Conservation (phyloP, 1,140 invertebrate species). For the Thaumatotibia leucotreta region DNA sequence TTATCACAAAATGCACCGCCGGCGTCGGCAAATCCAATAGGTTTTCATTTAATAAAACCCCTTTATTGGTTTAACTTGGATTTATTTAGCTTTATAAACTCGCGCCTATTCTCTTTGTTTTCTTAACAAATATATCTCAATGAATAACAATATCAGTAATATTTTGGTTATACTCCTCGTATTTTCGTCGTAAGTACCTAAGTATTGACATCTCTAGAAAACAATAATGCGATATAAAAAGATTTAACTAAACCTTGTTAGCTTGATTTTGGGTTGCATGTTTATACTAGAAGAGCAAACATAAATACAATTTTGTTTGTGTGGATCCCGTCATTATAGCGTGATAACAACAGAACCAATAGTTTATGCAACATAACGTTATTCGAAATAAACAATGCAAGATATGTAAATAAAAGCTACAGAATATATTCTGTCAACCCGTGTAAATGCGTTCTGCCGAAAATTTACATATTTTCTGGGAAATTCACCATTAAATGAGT, state of each 20-base stretch:
- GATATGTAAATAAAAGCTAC: neutral
- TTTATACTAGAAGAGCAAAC: too few relatives aligned
- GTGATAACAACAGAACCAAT: too few relatives aligned
- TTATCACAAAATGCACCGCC: conserved; percentile 50
- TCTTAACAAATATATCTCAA: neutral
- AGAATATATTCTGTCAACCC: neutral
- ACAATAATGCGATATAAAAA: too few relatives aligned
- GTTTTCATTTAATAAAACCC: conserved; percentile 73
- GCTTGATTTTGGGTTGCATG: too few relatives aligned
- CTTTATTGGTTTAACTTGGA: conserved; percentile 73
- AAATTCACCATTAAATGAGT: neutral
- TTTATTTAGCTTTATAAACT: conserved; percentile 52
- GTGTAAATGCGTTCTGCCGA: neutral
- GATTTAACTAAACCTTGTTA: too few relatives aligned
- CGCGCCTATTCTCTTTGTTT: neutral
- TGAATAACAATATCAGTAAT: neutral
- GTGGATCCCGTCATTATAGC: too few relatives aligned
- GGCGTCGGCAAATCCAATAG: conserved; percentile 62
- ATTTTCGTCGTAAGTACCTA: too few relatives aligned
- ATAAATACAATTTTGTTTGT: too few relatives aligned
- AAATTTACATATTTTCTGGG: neutral
- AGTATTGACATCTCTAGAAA: too few relatives aligned
- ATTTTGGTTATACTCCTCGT: neutral
- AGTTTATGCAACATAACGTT: neutral
- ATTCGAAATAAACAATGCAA: neutral